Percentiles rank a stretch among this genome's conserved stretches.
Evolutionary conservation across 2,888 invertebrate species (phyloP).

Genomic region (Parascotia fuliginaria): DNA sequence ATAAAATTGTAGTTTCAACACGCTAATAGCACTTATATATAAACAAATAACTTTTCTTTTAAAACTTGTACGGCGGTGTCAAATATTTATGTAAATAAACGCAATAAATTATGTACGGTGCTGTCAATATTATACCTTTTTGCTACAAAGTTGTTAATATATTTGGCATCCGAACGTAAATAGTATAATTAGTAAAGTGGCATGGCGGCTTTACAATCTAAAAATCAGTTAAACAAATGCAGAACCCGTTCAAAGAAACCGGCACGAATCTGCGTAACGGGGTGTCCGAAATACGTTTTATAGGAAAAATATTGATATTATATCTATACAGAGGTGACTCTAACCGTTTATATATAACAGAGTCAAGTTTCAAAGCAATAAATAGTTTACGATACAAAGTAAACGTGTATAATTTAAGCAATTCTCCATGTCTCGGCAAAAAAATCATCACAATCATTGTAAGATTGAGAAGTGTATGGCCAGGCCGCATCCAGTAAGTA

Average conservation of each 20-base stretch:
- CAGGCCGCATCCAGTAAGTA: too few species aligned
- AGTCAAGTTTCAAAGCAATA: too few species aligned
- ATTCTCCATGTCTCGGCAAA: too few species aligned
- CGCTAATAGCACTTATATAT: background rate
- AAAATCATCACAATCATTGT: too few species aligned
- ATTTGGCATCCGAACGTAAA: constrained; percentile 17
- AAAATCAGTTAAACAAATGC: constrained; percentile 43
- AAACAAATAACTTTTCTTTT: background rate
- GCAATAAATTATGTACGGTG: constrained; percentile 14
- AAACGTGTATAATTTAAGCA: too few species aligned
- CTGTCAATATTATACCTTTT: constrained; percentile 18
- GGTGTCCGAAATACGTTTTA: constrained; percentile 46
- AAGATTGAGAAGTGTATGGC: too few species aligned
- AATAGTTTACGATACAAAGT: too few species aligned
- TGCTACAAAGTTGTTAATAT: constrained; percentile 13
- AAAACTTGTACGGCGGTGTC: background rate
- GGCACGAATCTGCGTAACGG: constrained; percentile 49
- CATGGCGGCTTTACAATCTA: constrained; percentile 24
- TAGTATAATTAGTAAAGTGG: constrained; percentile 25
- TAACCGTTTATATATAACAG: background rate
- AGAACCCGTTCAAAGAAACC: constrained; percentile 47
- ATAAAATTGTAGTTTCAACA: background rate
- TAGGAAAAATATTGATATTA: constrained; percentile 10
- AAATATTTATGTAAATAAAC: constrained; percentile 24
- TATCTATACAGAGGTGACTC: background rate